These are phyloP conservation scores for Phoenicopterus ruber DNA, from an alignment of 2,113 vertebrate species.

Conservation along the genomic window DNA sequence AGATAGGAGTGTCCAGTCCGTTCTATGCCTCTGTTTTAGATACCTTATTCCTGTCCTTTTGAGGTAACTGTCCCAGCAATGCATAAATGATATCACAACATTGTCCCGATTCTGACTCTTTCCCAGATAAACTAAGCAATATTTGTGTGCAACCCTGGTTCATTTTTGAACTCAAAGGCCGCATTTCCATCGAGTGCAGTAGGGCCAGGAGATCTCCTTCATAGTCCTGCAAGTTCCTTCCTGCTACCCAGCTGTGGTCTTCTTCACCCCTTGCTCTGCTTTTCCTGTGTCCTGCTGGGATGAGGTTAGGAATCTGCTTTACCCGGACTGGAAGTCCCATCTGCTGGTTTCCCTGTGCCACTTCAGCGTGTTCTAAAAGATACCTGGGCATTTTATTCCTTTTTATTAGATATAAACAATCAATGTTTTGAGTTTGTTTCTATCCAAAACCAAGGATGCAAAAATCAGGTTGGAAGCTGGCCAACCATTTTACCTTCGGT, in stretches of 20 bases:
- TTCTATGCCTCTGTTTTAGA: background rate
- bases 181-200: background rate
- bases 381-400: background rate
- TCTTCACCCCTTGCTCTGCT: background rate
- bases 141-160: background rate
- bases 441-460: background rate
- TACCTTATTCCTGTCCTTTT: background rate
- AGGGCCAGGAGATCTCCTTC: background rate
- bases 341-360: background rate
- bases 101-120: background rate
- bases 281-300: background rate
- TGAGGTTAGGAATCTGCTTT: background rate
- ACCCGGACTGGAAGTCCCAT: background rate
- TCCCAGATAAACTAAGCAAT: background rate
- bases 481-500: background rate
- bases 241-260: background rate
- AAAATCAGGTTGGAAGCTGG: background rate
- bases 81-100: rapidly evolving
- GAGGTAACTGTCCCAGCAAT: background rate
- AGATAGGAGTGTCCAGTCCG: background rate
- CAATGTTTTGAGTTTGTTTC: background rate
- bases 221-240: background rate
- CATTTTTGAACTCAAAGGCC: background rate
- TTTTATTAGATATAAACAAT: background rate
- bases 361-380: background rate